Conservation (phyloP, 2,888 invertebrate species). For the Trichogramma evanescens region DNA sequence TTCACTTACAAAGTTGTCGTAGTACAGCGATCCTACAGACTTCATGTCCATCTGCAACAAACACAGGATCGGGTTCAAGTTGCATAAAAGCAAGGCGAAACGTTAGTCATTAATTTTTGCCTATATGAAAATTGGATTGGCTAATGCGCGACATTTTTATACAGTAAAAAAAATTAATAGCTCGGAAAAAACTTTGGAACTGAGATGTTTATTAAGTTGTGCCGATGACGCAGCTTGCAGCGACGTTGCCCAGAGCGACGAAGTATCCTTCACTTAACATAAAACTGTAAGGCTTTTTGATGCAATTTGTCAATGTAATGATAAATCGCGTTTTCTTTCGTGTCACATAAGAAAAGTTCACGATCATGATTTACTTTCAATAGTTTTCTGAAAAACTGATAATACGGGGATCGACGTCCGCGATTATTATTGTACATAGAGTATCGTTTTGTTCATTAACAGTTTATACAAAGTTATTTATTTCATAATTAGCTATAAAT, state of each 20-base stretch:
- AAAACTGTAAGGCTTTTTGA: slow-evolving; percentile 40
- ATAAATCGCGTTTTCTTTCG: too few species aligned
- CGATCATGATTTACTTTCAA: too few species aligned
- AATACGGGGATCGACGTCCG: too few species aligned
- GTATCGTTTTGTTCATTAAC: too few species aligned
- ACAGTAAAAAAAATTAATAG: neutral
- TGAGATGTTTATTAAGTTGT: slow-evolving; percentile 35
- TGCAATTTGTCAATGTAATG: neutral
- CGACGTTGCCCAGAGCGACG: slow-evolving; percentile 45
- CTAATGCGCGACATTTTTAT: neutral
- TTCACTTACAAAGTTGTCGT: slow-evolving; percentile 91
- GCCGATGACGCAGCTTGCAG: slow-evolving; percentile 49
- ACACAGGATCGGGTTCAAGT: slow-evolving; percentile 46
- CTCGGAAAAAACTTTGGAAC: neutral
- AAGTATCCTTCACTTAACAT: slow-evolving; percentile 41
- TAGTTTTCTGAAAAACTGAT: too few species aligned
- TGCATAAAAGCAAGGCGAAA: slow-evolving; percentile 35
- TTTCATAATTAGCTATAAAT: too few species aligned
- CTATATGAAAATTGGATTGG: neutral
- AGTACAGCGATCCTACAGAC: slow-evolving; percentile 92
- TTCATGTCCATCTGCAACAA: slow-evolving; percentile 91
- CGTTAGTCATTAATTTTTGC: slow-evolving; percentile 25
- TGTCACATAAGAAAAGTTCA: too few species aligned
- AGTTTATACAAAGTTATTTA: too few species aligned
- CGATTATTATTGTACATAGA: too few species aligned